Base-by-base conservation (phyloP, 1,140 invertebrate genomes). In the Drosophila pachea region DNA sequence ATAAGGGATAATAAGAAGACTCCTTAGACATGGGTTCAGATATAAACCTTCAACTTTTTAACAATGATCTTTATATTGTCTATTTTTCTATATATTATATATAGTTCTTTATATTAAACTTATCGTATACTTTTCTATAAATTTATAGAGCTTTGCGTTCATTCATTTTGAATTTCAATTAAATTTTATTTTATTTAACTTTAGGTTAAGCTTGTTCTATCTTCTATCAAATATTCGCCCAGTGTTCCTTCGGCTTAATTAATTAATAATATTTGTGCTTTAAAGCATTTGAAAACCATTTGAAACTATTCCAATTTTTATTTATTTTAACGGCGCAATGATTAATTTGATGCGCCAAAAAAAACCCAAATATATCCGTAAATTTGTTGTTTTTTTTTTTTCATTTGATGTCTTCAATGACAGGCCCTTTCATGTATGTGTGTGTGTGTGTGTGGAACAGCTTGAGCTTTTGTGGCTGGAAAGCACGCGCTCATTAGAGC, bases 401-500 rank as follows among this genome's bases (percentile, higher is more conserved):
- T 68, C 40, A 40, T 36, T 42, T 48, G 12, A 11, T 45, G 45
- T 36, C 35, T 47, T 55, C 71, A 76, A 64, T 82, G 78, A 83
- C 78, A 86, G 81, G 69, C 79, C 79, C 79, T 86, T 83, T 82
- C 73, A 2, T 36, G 3, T 36, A 3, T 22, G 40, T 29, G 68
- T 12, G 29, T 14, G 40, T 14, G 22, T 22, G 22, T 22, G 22
- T 22, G 22, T 52, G 62, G 56, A 75, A 76, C 81, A 86, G 79
- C 79, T 76, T 74, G 76, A 83, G 78, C 64, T 83, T 83, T 69
- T 76, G 63, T 61, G 67, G 73, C 49, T 35, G 62, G 40, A 59
- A 76, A 79, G 79, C 79, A 84, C 79, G 79, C 79, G 79, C 81
- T 86, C 79, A 84, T 84, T 84, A 84, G 76, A 79, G 56, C 62